Evolutionary conservation across 2,113 vertebrate genomes (phyloP).

Genomic region (Strigops habroptila): DNA sequence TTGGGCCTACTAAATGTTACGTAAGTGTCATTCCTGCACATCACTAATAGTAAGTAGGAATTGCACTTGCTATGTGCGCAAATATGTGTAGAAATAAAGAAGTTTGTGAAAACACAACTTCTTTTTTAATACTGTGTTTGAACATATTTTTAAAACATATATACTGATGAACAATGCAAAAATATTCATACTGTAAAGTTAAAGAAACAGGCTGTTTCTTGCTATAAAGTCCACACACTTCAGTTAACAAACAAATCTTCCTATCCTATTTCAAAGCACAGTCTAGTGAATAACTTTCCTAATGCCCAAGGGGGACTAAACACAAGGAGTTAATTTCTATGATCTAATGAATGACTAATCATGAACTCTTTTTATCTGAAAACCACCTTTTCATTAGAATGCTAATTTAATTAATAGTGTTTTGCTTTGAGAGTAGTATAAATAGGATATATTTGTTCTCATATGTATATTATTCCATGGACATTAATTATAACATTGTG

Average conservation of each 20-base stretch:
- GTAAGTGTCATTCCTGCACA: background rate
- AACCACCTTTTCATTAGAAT: background rate
- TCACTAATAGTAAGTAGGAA: background rate
- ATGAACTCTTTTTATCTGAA: slow-evolving; percentile 18
- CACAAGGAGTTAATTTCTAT: slow-evolving; percentile 1
- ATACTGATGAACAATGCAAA: background rate
- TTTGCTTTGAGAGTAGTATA: slow-evolving; percentile 10
- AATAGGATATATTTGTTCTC: slow-evolving; percentile 5
- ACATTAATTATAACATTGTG: slow-evolving; percentile 64
- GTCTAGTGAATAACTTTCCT: background rate
- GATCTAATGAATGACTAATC: slow-evolving; percentile 17
- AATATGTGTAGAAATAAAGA: background rate
- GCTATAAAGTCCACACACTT: background rate
- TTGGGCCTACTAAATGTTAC: background rate
- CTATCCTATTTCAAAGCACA: background rate
- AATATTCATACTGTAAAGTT: background rate
- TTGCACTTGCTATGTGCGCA: background rate
- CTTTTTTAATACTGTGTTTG: background rate
- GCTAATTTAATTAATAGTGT: slow-evolving; percentile 37
- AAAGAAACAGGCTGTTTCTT: background rate
- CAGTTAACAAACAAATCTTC: slow-evolving; percentile 8
- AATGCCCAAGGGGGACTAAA: background rate
- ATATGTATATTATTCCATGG: slow-evolving; percentile 21
- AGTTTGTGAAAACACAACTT: background rate
- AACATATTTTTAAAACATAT: background rate